These are phyloP conservation scores for Blastobasis adustella DNA, from an alignment of 2,888 invertebrate genomes.

Conservation along the genomic window DNA sequence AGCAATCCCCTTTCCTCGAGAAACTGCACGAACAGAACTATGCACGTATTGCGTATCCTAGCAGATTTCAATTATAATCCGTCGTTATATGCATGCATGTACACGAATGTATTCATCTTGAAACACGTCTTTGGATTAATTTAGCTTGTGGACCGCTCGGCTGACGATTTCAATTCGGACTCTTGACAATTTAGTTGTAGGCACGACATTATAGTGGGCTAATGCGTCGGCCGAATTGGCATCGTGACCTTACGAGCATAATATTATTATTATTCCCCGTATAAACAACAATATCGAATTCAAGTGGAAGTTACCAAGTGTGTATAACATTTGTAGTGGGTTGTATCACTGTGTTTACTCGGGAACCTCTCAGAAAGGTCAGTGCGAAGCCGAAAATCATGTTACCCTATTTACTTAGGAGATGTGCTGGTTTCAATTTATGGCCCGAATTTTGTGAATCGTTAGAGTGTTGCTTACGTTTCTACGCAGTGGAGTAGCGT, in stretches of 20 bases:
- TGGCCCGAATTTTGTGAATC: background rate
- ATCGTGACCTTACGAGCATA: constrained; percentile 24
- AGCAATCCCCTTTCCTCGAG: no score
- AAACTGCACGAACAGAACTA: no score
- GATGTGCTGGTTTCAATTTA: constrained; percentile 20
- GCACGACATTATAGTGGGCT: constrained; percentile 37
- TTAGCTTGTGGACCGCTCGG: constrained; percentile 38
- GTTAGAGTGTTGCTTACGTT: background rate
- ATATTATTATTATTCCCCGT: background rate
- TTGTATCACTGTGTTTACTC: no score
- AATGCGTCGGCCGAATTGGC: constrained; percentile 23
- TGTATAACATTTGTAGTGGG: background rate
- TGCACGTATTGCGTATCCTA: no score
- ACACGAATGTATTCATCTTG: background rate
- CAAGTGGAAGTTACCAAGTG: no score
- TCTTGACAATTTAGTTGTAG: constrained; percentile 57
- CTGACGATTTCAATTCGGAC: constrained; percentile 55
- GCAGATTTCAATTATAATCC: no score
- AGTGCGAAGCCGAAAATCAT: constrained; percentile 26
- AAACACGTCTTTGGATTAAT: constrained; percentile 29
- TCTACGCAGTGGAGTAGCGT: no score
- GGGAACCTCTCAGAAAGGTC: constrained; percentile 1
- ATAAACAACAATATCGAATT: no score
- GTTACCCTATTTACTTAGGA: constrained; percentile 24
- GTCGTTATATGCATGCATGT: no score